Conservation (phyloP, 1,140 invertebrate genomes). For the Drosophila subobscura region DNA sequence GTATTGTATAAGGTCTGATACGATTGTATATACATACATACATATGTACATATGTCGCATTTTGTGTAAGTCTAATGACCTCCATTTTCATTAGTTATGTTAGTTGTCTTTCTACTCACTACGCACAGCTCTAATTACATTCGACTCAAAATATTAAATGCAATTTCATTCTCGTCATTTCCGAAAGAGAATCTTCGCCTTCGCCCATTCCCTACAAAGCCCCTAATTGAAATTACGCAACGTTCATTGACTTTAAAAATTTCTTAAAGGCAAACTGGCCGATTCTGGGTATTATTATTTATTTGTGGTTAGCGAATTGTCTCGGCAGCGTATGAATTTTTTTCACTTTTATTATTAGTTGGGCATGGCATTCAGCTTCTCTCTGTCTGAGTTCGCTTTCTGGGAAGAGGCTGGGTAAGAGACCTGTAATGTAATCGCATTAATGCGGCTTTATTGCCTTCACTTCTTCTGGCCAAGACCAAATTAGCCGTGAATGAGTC, state of each 20-base stretch:
- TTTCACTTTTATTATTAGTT: conserved; percentile 80
- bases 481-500: conserved; percentile 57
- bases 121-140: conserved; percentile 55
- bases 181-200: conserved; percentile 36
- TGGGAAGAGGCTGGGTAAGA: conserved; percentile 27
- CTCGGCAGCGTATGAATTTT: conserved; percentile 28
- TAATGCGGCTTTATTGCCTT: conserved; percentile 66
- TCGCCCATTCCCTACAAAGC: conserved; percentile 26
- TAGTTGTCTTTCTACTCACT: conserved; percentile 10
- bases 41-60: background rate
- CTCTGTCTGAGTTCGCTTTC: conserved; percentile 27
- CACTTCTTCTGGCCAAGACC: conserved; percentile 43
- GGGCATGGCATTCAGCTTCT: conserved; percentile 59
- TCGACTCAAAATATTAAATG: conserved; percentile 66
- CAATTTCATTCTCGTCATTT: conserved; percentile 80
- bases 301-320: conserved; percentile 38
- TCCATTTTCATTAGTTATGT: conserved; percentile 39
- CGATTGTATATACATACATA: background rate
- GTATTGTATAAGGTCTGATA: conserved; percentile 4
- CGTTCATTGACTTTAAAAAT: conserved; percentile 80
- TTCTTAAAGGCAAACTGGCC: conserved; percentile 31
- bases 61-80: conserved; percentile 63
- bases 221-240: conserved; percentile 81
- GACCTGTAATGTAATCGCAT: conserved; percentile 79
- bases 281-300: conserved; percentile 24